A percentile compares a stretch with the other conserved stretches of the same genome.
Evolutionary conservation across 2,113 vertebrate species (phyloP).

Genomic region (Nestor notabilis): DNA sequence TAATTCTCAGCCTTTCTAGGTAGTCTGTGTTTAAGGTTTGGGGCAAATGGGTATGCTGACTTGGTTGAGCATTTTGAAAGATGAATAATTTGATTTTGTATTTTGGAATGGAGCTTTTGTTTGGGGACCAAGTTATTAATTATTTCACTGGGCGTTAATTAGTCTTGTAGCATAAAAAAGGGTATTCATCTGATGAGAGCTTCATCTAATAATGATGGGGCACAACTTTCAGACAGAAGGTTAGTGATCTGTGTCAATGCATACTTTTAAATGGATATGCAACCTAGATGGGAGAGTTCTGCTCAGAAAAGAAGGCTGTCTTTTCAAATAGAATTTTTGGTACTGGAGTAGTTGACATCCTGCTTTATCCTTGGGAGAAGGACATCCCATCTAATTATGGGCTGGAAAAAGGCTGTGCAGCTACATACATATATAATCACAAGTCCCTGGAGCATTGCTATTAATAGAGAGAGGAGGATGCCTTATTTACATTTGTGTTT

Average conservation of each 20-base stretch:
- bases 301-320: not conserved
- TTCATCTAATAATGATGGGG: not conserved
- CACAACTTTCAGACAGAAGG: not conserved
- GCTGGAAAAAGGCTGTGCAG: not conserved
- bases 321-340: not conserved
- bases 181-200: not conserved
- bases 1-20: not conserved
- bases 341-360: not conserved
- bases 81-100: not conserved
- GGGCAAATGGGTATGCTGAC: not conserved
- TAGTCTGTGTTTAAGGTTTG: not conserved
- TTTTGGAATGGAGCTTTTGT: not conserved
- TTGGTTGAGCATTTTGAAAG: not conserved
- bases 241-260: not conserved
- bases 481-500: conserved; percentile 6
- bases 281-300: not conserved
- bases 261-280: not conserved
- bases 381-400: not conserved
- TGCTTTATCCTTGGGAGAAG: not conserved
- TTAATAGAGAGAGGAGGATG: not conserved
- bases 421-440: not conserved
- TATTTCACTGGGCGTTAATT: not conserved
- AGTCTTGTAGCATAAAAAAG: not conserved
- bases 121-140: not conserved
- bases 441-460: not conserved